A percentile compares a stretch with the other conserved stretches of the same genome.
Conservation (phyloP, 2,113 vertebrate genomes). For the Oreotrochilus melanogaster region DNA sequence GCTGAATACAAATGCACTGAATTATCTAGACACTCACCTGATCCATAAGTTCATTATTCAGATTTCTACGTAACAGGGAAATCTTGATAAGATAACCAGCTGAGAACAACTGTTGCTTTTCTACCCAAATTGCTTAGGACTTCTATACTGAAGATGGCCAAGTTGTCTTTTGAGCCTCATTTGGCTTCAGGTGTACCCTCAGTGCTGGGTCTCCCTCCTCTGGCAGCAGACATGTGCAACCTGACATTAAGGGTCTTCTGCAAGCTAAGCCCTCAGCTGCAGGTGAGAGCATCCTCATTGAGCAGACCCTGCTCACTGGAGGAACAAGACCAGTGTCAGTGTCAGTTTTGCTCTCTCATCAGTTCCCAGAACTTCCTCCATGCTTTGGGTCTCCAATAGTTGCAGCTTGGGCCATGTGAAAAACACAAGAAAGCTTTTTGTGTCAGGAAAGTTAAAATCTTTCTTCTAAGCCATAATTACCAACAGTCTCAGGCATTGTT, state of each 20-base stretch:
- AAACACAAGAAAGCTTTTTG: not conserved
- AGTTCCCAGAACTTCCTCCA: not conserved
- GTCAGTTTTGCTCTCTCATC: not conserved
- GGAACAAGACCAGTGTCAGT: accelerated
- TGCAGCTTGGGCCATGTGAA: not conserved
- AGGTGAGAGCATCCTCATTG: not conserved
- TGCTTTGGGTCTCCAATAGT: not conserved
- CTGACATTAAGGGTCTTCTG: not conserved
- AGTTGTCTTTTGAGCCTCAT: not conserved
- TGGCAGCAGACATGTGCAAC: not conserved
- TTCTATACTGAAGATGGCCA: not conserved
- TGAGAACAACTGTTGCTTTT: not conserved
- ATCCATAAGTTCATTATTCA: not conserved
- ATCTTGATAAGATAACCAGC: not conserved
- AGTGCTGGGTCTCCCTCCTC: not conserved
- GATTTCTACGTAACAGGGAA: not conserved
- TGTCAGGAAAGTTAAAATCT: slow-evolving; percentile 14
- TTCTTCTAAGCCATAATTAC: slow-evolving; percentile 40
- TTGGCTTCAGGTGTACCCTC: not conserved
- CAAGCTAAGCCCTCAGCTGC: not conserved
- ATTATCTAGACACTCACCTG: not conserved
- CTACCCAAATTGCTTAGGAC: not conserved
- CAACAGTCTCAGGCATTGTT: slow-evolving; percentile 20
- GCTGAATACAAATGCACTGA: not conserved
- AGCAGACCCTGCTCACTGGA: not conserved